A percentile compares a stretch with the other conserved stretches of the same genome.
phyloP scores from a whole-genome alignment of 2,113 vertebrate species.

The Eubucco bourcierii region DNA sequence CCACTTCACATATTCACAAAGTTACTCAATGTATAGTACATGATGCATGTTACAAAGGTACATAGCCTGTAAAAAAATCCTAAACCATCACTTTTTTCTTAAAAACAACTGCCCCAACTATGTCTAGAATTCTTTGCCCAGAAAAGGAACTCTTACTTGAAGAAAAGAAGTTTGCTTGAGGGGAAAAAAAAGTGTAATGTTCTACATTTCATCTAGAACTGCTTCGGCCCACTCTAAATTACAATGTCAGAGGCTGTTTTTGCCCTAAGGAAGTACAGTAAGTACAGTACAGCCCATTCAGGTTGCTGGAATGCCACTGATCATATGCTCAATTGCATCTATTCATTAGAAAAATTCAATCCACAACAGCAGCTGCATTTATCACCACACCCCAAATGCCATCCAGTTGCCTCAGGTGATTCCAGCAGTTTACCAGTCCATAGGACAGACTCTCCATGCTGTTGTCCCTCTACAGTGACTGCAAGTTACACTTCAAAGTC shows the following conservation, averaged over 20 bases:
- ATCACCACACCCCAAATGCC: not conserved
- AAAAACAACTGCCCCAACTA: not conserved
- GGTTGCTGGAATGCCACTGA: slow-evolving; percentile 57
- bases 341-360: slow-evolving; percentile 53
- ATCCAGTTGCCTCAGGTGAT: slow-evolving; percentile 50
- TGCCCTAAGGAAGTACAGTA: slow-evolving; percentile 37
- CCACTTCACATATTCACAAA: not conserved
- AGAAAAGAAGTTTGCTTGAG: not conserved
- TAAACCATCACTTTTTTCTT: not conserved
- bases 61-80: not conserved
- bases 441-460: not conserved
- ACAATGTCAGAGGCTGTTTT: slow-evolving; percentile 26
- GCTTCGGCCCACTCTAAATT: slow-evolving; percentile 1
- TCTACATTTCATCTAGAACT: not conserved
- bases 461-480: not conserved
- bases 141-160: not conserved
- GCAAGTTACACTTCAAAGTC: not conserved
- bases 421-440: not conserved
- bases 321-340: slow-evolving; percentile 58
- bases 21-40: not conserved
- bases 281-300: slow-evolving; percentile 60
- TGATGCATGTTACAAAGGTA: not conserved
- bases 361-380: slow-evolving; percentile 47
- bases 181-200: not conserved
- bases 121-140: not conserved